These are phyloP conservation scores for Rallus limicola DNA, from an alignment of 2,113 vertebrate genomes.

Conservation along the genomic window DNA sequence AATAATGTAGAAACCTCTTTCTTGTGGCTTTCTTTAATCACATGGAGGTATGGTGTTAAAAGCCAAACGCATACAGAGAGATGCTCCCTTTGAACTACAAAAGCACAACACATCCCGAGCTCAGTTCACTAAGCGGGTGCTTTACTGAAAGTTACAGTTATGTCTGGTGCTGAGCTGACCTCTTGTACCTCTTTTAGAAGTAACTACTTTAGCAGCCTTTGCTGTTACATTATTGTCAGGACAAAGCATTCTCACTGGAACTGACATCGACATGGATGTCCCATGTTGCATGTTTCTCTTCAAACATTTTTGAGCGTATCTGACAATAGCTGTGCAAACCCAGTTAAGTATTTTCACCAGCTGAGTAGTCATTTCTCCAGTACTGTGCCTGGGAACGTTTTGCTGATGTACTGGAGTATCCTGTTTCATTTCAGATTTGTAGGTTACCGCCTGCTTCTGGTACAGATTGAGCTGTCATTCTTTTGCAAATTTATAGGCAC, in stretches of 20 bases:
- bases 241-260: background rate
- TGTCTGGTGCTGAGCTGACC: background rate
- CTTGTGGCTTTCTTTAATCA: conserved; percentile 82
- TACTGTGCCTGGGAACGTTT: background rate
- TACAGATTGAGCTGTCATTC: background rate
- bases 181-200: background rate
- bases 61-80: background rate
- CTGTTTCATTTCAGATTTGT: background rate
- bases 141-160: conserved; percentile 44
- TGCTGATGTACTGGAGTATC: background rate
- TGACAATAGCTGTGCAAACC: background rate
- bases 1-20: conserved; percentile 81
- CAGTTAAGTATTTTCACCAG: background rate
- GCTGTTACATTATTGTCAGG: background rate
- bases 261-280: background rate
- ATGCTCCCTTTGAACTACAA: conserved; percentile 37
- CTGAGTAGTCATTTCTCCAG: background rate
- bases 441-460: background rate
- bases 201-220: background rate
- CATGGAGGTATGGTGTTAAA: conserved; percentile 69
- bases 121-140: background rate
- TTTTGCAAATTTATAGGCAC: background rate
- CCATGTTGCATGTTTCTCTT: background rate
- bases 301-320: background rate
- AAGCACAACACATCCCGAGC: background rate